These are phyloP conservation scores for Unio delphinus DNA, from an alignment of 2,888 invertebrate species.

Conservation along the genomic window DNA sequence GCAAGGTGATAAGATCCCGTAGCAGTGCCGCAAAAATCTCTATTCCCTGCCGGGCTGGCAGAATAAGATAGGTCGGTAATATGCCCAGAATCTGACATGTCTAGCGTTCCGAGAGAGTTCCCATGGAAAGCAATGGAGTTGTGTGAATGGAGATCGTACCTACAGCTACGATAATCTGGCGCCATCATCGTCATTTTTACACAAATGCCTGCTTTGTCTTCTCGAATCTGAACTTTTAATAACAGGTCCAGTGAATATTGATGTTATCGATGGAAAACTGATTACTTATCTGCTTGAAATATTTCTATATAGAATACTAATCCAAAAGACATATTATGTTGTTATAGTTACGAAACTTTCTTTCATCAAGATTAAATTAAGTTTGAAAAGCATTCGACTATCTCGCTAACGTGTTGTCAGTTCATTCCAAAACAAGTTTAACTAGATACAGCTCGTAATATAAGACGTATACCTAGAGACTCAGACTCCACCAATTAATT, in stretches of 20 bases:
- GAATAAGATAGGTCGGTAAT: slow-evolving; percentile 62
- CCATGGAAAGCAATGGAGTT: slow-evolving; percentile 33
- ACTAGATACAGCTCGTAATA: too few species aligned
- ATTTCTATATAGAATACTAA: not conserved
- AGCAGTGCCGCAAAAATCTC: slow-evolving; percentile 46
- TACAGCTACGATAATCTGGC: slow-evolving; percentile 67
- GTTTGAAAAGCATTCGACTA: too few species aligned
- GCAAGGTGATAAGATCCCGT: slow-evolving; percentile 32
- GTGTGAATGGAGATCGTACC: slow-evolving; percentile 55
- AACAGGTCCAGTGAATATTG: too few species aligned
- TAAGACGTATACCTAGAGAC: too few species aligned
- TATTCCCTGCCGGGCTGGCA: slow-evolving; percentile 39
- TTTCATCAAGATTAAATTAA: too few species aligned
- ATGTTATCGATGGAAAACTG: not conserved
- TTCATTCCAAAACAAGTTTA: too few species aligned
- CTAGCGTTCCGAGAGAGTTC: slow-evolving; percentile 26
- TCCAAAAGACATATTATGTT: not conserved
- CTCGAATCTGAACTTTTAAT: not conserved
- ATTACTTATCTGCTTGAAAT: not conserved
- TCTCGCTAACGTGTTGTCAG: too few species aligned
- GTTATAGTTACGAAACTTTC: too few species aligned
- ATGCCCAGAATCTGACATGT: slow-evolving; percentile 57
- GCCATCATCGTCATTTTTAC: slow-evolving; percentile 59
- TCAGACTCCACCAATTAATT: too few species aligned
- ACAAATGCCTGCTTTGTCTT: not conserved